phyloP scores from a whole-genome alignment of 2,888 invertebrate species.

The Lithophane socia region DNA sequence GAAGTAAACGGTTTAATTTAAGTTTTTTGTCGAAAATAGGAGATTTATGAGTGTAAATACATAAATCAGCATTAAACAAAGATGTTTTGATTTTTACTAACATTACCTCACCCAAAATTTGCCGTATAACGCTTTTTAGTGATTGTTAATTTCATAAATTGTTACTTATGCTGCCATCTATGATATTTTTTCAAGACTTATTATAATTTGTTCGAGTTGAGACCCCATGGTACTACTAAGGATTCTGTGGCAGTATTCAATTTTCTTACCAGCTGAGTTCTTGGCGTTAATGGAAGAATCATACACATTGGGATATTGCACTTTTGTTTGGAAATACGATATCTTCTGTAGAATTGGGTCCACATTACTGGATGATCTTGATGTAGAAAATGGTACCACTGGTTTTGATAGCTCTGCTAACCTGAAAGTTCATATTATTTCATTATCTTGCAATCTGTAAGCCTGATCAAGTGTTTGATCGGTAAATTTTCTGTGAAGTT shows the following conservation, averaged over 20 bases:
- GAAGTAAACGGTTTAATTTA: too few relatives aligned
- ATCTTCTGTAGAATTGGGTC: slow-evolving; percentile 83
- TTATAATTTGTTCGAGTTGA: too few relatives aligned
- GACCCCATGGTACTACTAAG: too few relatives aligned
- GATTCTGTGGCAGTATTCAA: not conserved
- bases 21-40: too few relatives aligned
- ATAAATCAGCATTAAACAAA: too few relatives aligned
- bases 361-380: slow-evolving; percentile 78
- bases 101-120: too few relatives aligned
- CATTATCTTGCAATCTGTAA: not conserved
- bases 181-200: too few relatives aligned
- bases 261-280: slow-evolving; percentile 89
- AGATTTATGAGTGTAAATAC: too few relatives aligned
- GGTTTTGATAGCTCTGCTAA: slow-evolving; percentile 86
- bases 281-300: slow-evolving; percentile 94
- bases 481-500: not conserved
- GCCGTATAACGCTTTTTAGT: too few relatives aligned
- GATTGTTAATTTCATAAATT: too few relatives aligned
- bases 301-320: slow-evolving; percentile 96
- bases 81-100: too few relatives aligned
- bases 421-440: slow-evolving; percentile 65
- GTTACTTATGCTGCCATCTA: too few relatives aligned
- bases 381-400: slow-evolving; percentile 86
- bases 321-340: slow-evolving; percentile 87
- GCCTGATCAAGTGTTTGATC: not conserved